phyloP scores from a whole-genome alignment of 2,888 invertebrate species.

The Plagodis pulveraria region DNA sequence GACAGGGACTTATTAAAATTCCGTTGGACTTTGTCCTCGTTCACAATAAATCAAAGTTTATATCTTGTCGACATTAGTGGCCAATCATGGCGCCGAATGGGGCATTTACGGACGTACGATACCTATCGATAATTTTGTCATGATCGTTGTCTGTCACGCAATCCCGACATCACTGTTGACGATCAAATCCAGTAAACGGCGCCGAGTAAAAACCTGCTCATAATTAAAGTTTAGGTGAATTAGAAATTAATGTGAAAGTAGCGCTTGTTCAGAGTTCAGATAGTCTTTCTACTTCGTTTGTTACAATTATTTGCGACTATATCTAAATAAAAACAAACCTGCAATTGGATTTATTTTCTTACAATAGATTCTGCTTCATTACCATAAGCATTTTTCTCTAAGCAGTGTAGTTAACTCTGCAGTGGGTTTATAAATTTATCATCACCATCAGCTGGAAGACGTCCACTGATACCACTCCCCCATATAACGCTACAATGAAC shows the following conservation, averaged over 20 bases:
- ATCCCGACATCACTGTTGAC: constrained; percentile 59
- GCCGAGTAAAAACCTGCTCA: constrained; percentile 28
- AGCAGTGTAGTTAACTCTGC: too few relatives aligned
- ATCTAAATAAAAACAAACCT: too few relatives aligned
- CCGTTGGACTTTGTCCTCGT: constrained; percentile 8
- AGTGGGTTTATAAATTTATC: too few relatives aligned
- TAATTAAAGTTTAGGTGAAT: constrained; percentile 41
- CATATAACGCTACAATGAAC: too few relatives aligned
- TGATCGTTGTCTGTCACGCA: constrained; percentile 61
- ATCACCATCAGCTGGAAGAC: too few relatives aligned
- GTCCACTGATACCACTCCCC: too few relatives aligned
- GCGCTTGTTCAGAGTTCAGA: neutral
- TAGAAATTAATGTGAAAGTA: constrained; percentile 3
- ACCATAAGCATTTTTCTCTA: too few relatives aligned
- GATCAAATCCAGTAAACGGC: constrained; percentile 37
- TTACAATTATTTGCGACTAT: neutral
- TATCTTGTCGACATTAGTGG: constrained; percentile 53
- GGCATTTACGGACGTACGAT: constrained; percentile 54
- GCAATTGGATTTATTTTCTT: too few relatives aligned
- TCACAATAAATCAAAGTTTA: constrained; percentile 47
- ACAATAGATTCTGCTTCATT: too few relatives aligned
- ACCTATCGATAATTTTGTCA: constrained; percentile 60
- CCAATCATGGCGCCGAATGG: constrained; percentile 52
- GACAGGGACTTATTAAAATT: neutral
- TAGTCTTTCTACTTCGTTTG: neutral